Percentiles rank a stretch among this genome's conserved stretches.
phyloP scores from a whole-genome alignment of 2,797 vertebrate genomes.

The Poeciliopsis presidionis region DNA sequence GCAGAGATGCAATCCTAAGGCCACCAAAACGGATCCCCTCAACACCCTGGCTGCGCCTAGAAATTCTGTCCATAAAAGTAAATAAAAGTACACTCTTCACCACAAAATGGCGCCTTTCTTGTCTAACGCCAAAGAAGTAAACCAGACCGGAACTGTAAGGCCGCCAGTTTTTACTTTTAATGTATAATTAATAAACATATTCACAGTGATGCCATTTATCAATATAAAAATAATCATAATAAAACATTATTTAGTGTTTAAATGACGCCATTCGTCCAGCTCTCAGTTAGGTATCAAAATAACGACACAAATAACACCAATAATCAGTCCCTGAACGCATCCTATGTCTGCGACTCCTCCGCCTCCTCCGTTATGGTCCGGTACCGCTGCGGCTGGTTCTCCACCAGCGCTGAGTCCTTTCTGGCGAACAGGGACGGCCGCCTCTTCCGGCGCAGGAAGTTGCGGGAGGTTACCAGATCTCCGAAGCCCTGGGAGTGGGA shows the following conservation, averaged over 20 bases:
- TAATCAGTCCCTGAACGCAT: background rate
- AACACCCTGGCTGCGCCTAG: no score
- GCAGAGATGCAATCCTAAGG: no score
- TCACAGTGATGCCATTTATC: conserved; percentile 2
- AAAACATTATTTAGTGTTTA: background rate
- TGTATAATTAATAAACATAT: background rate
- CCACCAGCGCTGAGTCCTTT: conserved; percentile 59
- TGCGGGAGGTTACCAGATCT: conserved; percentile 89
- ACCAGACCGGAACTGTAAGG: background rate
- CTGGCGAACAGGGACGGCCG: conserved; percentile 45
- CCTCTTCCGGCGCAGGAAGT: conserved; percentile 76
- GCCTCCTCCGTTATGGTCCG: conserved; percentile 65
- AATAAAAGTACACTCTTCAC: background rate
- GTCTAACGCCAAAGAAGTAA: background rate
- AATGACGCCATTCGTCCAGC: background rate
- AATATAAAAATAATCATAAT: background rate
- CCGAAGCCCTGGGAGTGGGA: conserved; percentile 92
- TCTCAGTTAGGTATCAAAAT: background rate
- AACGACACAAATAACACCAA: background rate
- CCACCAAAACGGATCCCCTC: no score
- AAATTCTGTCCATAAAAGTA: no score
- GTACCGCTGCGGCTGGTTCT: conserved; percentile 73
- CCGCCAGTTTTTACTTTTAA: background rate
- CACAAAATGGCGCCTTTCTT: background rate
- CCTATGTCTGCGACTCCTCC: conserved; percentile 6